A percentile compares a stretch with the other conserved stretches of the same genome.
Conservation (phyloP, 2,888 invertebrate species). For the Eupithecia vulgata region DNA sequence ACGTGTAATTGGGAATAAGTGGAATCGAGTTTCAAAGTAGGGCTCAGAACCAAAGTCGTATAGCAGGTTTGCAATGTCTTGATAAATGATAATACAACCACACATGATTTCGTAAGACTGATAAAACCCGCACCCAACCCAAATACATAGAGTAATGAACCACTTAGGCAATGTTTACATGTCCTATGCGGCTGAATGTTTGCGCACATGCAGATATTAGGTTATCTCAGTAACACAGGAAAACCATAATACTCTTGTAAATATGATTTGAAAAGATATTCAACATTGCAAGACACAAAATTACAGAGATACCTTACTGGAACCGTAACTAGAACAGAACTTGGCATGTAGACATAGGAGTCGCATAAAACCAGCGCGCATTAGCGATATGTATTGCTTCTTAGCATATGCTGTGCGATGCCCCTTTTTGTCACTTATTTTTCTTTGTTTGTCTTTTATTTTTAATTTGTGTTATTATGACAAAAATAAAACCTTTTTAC, state of each 20-base stretch:
- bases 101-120: constrained; percentile 47
- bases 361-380: too few species aligned
- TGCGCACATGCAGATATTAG: constrained; percentile 13
- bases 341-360: not conserved
- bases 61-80: constrained; percentile 11
- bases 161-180: constrained; percentile 52
- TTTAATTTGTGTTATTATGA: too few species aligned
- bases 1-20: not conserved
- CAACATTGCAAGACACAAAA: not conserved
- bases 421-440: too few species aligned
- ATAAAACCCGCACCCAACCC: constrained; percentile 57
- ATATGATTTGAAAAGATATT: constrained; percentile 17
- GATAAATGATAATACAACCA: constrained; percentile 34
- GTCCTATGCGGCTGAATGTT: constrained; percentile 34
- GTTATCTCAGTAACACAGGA: constrained; percentile 10
- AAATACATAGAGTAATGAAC: constrained; percentile 58
- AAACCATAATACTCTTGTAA: constrained; percentile 27
- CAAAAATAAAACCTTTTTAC: too few species aligned
- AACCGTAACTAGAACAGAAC: not conserved
- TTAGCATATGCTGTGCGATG: too few species aligned
- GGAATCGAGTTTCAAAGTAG: not conserved
- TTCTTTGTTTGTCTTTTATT: too few species aligned
- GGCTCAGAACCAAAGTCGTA: not conserved
- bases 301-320: not conserved
- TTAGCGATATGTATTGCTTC: too few species aligned